Percentiles rank a stretch among this genome's conserved stretches.
These are phyloP conservation scores for Diadumene lineata DNA, from an alignment of 92 coral and sea anemone genomes.

Conservation along the genomic window DNA sequence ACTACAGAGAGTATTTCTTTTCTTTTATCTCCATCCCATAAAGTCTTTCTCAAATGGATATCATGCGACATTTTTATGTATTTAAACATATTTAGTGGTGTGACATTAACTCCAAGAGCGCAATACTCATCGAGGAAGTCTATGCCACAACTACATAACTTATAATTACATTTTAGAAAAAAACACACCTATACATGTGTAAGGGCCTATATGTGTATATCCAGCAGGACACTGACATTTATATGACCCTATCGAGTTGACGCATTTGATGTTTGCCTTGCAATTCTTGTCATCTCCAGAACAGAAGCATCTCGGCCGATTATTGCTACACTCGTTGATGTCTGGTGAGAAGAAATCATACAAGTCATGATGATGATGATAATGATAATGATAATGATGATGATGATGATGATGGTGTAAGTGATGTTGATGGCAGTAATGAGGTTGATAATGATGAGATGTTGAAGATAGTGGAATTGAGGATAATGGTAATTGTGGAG, in stretches of 20 bases:
- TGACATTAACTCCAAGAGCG: too few relatives aligned
- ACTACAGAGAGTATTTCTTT: too few relatives aligned
- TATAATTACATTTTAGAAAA: too few relatives aligned
- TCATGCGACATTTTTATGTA: too few relatives aligned
- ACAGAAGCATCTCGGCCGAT: slow-evolving; percentile 8
- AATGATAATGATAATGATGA: not conserved
- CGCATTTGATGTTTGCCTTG: slow-evolving; percentile 17
- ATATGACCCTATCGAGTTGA: slow-evolving; percentile 20
- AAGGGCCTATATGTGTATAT: not conserved
- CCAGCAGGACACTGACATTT: slow-evolving; percentile 28
- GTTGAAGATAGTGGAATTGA: not conserved
- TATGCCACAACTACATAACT: too few relatives aligned
- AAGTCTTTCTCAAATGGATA: too few relatives aligned
- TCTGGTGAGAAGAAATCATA: not conserved
- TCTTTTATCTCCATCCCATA: too few relatives aligned
- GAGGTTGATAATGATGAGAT: not conserved
- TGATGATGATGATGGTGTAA: not conserved
- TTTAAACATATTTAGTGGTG: too few relatives aligned
- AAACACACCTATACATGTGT: slow-evolving; percentile 22
- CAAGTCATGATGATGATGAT: not conserved
- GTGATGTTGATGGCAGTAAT: not conserved
- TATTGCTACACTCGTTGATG: slow-evolving; percentile 14
- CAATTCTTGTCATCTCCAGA: slow-evolving; percentile 13
- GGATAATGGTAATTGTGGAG: not conserved
- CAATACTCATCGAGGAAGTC: too few relatives aligned